A percentile compares a stretch with the other conserved stretches of the same genome.
Evolutionary conservation across 2,797 vertebrate species (phyloP).

Genomic region (Paguma larvata): DNA sequence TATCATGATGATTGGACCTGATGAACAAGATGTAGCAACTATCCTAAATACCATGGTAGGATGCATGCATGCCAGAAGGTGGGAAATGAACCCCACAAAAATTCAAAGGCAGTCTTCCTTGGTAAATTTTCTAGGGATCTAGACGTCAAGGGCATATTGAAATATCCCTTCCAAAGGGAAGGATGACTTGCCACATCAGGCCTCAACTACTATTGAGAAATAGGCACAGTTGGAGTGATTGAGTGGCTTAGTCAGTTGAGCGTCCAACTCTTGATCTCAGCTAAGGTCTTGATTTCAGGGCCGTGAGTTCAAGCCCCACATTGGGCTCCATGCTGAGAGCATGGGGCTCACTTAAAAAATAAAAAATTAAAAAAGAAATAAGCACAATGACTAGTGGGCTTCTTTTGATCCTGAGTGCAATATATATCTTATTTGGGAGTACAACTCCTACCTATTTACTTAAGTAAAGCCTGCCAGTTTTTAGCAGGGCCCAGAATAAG

Average conservation of each 20-base stretch:
- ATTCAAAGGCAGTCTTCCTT: not conserved
- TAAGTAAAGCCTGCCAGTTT: not conserved
- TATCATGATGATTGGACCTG: not conserved
- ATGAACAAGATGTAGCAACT: not conserved
- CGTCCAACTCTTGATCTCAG: no score
- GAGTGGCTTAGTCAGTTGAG: no score
- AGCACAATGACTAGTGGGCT: not conserved
- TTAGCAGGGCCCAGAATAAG: not conserved
- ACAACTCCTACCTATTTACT: not conserved
- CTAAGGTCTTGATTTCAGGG: no score
- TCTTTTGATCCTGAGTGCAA: not conserved
- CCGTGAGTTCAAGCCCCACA: no score
- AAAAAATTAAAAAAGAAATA: no score
- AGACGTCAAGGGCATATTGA: not conserved
- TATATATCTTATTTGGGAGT: not conserved
- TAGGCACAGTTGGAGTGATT: not conserved
- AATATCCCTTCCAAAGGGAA: not conserved
- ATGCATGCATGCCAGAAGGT: not conserved
- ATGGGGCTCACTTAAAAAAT: no score
- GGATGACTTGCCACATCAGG: not conserved
- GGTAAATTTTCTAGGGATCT: not conserved
- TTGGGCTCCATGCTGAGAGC: no score
- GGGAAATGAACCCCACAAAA: not conserved
- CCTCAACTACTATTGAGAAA: not conserved
- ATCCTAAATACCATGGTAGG: not conserved